Conservation (phyloP, 2,113 vertebrate genomes). For the Campylomormyrus numenius region DNA sequence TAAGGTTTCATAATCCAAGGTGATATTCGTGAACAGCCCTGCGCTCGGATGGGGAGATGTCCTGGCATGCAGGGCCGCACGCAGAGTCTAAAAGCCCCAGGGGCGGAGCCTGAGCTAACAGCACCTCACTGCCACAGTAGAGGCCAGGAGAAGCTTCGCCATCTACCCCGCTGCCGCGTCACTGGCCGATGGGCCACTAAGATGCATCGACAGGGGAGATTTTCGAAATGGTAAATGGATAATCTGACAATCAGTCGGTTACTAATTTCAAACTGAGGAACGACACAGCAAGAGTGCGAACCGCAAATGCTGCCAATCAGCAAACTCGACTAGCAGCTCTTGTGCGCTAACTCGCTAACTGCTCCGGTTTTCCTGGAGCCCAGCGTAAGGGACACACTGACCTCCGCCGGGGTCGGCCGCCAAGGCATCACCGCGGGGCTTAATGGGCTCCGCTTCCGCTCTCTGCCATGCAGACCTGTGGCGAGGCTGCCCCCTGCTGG, state of each 20-base stretch:
- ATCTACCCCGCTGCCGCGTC: background rate
- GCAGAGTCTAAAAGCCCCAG: background rate
- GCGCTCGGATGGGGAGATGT: background rate
- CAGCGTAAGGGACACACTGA: background rate
- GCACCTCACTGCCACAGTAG: background rate
- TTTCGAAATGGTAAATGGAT: background rate
- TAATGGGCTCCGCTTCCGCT: constrained; percentile 45
- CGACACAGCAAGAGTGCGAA: background rate
- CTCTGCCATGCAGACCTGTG: constrained; percentile 52
- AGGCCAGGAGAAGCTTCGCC: background rate
- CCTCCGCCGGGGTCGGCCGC: constrained; percentile 50
- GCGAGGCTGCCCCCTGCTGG: constrained; percentile 48
- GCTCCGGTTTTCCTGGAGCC: background rate
- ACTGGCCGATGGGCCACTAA: background rate
- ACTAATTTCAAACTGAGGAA: background rate
- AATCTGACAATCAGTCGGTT: background rate
- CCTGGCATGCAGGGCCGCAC: background rate
- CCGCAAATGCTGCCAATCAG: background rate
- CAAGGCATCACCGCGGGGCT: constrained; percentile 34
- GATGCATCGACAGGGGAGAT: background rate
- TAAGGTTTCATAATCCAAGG: background rate
- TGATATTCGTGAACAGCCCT: background rate
- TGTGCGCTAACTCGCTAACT: background rate
- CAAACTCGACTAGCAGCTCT: background rate
- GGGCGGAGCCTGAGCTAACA: background rate